A percentile compares a stretch with the other conserved stretches of the same genome.
phyloP scores from a whole-genome alignment of 2,113 vertebrate genomes.

The Machaerirhynchus nigripectus region DNA sequence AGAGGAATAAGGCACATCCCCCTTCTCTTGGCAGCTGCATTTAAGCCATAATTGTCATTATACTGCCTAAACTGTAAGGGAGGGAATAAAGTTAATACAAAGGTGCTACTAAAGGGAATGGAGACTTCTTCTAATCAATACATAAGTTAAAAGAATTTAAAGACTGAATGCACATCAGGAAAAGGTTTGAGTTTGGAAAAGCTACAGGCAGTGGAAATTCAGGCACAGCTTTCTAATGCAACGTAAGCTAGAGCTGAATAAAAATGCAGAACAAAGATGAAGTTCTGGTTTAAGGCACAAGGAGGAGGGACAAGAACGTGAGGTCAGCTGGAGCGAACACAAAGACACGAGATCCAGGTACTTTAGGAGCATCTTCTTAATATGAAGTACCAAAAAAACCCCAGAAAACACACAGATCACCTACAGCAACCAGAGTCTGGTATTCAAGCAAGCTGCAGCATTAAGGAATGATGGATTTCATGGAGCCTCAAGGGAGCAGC shows the following conservation, averaged over 20 bases:
- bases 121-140: not conserved
- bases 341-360: not conserved
- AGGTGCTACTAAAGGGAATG: not conserved
- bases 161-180: not conserved
- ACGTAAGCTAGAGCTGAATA: not conserved
- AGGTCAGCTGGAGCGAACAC: not conserved
- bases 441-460: not conserved
- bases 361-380: not conserved
- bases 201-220: not conserved
- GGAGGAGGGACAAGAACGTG: accelerated
- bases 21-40: not conserved
- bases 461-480: not conserved
- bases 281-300: not conserved
- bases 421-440: accelerated
- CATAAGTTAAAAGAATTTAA: not conserved
- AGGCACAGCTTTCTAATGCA: not conserved
- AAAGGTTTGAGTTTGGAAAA: not conserved
- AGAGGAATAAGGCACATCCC: too few relatives aligned
- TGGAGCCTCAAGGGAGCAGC: not conserved
- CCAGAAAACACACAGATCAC: not conserved
- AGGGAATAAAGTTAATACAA: not conserved
- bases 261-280: not conserved
- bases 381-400: accelerated
- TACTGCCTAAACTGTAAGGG: not conserved
- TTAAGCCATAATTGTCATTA: not conserved